phyloP scores from a whole-genome alignment of 2,888 invertebrate species.

The Andrena chrysosceles region DNA sequence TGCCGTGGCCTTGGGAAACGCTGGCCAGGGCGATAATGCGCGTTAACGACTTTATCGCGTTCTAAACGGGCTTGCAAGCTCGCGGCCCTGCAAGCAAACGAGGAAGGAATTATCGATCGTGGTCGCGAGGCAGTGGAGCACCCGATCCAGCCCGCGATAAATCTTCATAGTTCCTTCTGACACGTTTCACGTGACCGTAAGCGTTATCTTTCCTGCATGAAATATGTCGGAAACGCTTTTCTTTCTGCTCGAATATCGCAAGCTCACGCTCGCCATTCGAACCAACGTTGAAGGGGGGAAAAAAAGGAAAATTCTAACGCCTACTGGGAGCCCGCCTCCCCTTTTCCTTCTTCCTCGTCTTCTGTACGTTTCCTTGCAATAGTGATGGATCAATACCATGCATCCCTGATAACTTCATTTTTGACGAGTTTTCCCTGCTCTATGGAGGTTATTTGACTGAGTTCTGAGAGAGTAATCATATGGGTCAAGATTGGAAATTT shows the following conservation, averaged over 20 bases:
- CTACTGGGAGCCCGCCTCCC: neutral
- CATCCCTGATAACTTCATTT: neutral
- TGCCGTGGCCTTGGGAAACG: slow-evolving; percentile 69
- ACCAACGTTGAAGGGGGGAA: slow-evolving; percentile 7
- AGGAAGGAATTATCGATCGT: slow-evolving; percentile 74
- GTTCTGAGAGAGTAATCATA: too few relatives aligned
- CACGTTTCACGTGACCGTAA: slow-evolving; percentile 72
- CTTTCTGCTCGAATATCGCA: slow-evolving; percentile 71
- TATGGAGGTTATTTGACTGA: too few relatives aligned
- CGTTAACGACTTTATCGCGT: slow-evolving; percentile 76
- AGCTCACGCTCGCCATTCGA: slow-evolving; percentile 63
- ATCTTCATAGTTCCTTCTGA: slow-evolving; percentile 74
- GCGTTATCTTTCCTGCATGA: slow-evolving; percentile 70
- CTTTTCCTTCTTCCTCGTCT: neutral
- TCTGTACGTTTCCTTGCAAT: slow-evolving; percentile 9
- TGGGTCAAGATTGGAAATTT: too few relatives aligned
- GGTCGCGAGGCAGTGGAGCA: slow-evolving; percentile 49
- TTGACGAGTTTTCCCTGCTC: too few relatives aligned
- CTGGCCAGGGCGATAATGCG: slow-evolving; percentile 69
- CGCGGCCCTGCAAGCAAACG: slow-evolving; percentile 70
- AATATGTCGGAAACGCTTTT: slow-evolving; percentile 74
- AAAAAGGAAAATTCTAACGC: slow-evolving; percentile 27
- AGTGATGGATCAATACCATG: neutral
- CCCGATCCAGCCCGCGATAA: slow-evolving; percentile 71
- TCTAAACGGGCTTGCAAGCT: slow-evolving; percentile 72